Conservation (phyloP, 2,797 vertebrate species). For the Pitangus sulphuratus region DNA sequence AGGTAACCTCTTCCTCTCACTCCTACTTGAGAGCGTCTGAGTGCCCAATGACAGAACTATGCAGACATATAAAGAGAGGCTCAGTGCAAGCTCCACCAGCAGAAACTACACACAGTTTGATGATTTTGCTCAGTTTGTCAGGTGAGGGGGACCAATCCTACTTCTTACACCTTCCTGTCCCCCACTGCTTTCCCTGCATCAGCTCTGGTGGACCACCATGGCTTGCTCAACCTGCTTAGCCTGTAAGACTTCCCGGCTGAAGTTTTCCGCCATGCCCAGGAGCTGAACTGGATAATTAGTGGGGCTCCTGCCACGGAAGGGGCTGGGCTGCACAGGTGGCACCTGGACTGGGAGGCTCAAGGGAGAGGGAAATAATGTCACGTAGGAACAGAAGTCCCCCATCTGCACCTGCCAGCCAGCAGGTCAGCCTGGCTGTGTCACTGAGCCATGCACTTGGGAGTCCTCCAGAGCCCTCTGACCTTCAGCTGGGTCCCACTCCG, state of each 20-base stretch:
- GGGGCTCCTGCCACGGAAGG: background rate
- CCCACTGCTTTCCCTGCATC: background rate
- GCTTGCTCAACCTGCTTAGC: background rate
- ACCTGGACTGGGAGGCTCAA: background rate
- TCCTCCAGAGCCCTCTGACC: background rate
- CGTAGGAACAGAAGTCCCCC: background rate
- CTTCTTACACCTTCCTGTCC: background rate
- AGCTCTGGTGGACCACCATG: background rate
- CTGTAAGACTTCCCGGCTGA: background rate
- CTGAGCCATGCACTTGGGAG: background rate
- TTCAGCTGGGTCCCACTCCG: background rate
- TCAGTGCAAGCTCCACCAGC: fast-evolving
- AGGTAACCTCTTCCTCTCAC: conserved; percentile 40
- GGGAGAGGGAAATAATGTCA: background rate
- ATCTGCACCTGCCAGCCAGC: background rate
- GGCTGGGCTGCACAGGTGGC: background rate
- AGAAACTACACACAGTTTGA: background rate
- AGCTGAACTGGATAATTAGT: background rate
- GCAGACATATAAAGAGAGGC: background rate
- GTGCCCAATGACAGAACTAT: conserved; percentile 22
- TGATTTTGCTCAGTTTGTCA: background rate
- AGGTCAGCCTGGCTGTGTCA: background rate
- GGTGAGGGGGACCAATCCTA: background rate
- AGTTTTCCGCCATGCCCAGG: background rate
- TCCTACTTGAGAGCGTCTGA: conserved; percentile 45